Evolutionary conservation across 2,888 invertebrate genomes (phyloP), one percentile per base, ranked within the genome.

Genomic region (Philopedon plagiatum): DNA sequence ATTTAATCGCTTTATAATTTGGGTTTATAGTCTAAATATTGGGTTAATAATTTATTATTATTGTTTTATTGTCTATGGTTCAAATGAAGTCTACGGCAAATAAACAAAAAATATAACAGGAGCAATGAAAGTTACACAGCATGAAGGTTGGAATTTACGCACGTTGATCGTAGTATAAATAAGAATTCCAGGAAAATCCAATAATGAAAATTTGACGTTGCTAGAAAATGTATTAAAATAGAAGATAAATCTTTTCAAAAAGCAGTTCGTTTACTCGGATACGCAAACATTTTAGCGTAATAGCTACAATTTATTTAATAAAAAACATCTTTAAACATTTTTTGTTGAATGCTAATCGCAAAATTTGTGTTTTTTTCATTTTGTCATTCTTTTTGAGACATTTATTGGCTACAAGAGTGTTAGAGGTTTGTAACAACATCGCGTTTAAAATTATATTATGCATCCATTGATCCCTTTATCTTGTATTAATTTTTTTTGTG

Each of bases 41-140:
- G 46, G 21, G 46, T 46, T 54, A 29, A 54, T 29, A 54, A 54
- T 29, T 29, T 54, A 54, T 46, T 46, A 46, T 46, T 46, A 46
- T 46, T 39, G 39, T 39, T 46, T 46, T 21, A 46, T 46, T 46
- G 21, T n/a, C n/a, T 46, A 5, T 23, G 39, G 39, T 39, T 39
- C 13, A 39, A 39, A 37, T 37, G n/a, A 37, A 37, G 37, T 37
- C n/a, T n/a, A 37, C n/a, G 11, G n/a, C n/a, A 39, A n/a, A 15
- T 39, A n/a, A n/a, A 2, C 39, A 11, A 4, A 11, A 34, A n/a
- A 8, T 13, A 34, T n/a, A 34, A 34, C 7, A 34, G 34, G 34
- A 34, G 51, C 29, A 54, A 54, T 54, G 51, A 34, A 34, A n/a
- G n/a, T n/a, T n/a, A 7, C 34, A 11, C 11, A 34, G 11, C 34